Evolutionary conservation across 2,113 vertebrate species (phyloP), one percentile per base, ranked within the genome.

Genomic region (Channa argus): DNA sequence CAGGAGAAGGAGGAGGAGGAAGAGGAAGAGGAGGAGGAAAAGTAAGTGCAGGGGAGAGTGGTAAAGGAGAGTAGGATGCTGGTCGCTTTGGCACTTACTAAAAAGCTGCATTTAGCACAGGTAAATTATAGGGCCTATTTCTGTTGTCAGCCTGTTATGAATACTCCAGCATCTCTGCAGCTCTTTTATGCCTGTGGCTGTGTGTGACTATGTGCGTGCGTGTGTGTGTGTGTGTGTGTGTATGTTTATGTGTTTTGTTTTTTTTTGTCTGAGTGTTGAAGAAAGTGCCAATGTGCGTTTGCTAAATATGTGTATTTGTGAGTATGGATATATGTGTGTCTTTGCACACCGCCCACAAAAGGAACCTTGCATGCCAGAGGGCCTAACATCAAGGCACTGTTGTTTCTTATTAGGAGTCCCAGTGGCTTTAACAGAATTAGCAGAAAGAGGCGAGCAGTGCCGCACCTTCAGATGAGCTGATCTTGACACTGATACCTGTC

Each of bases 331-430:
- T 81, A 78, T 50, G 66, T 62, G 71, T 50, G 58, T 71, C 86
- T 86, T 81, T 70, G 63, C 87, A 87, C 79, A 43, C 84, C 86
- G 41, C 89, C 89, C 86, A 89, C 91, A 91, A 89, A 24, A 89
- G 86, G 87, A 82, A 84, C 75, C 89, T 87, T 47, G 38, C 44
- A 62, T 7, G 80, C 91, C 88, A 87, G 86, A 90, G 88, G 90
- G 85, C 78, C 82, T 89, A 87, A 91, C 90, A 92, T 91, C 80
- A 90, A 87, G 88, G 83, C 79, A 0, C 76, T 60, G 80, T 81
- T 80, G 74, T 83, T 88, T 65, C 86, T 86, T 86, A 90, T 91
- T 89, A 84, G 75, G 73, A 82, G 82, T 88, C 85, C 89, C 90
- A 80, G 85, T 83, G 80, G 89, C 64, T 90, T 78, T 76, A 79